Percentiles rank a stretch among this genome's conserved stretches.
Evolutionary conservation across 2,113 vertebrate genomes (phyloP).

Genomic region (cat (Felis catus)): DNA sequence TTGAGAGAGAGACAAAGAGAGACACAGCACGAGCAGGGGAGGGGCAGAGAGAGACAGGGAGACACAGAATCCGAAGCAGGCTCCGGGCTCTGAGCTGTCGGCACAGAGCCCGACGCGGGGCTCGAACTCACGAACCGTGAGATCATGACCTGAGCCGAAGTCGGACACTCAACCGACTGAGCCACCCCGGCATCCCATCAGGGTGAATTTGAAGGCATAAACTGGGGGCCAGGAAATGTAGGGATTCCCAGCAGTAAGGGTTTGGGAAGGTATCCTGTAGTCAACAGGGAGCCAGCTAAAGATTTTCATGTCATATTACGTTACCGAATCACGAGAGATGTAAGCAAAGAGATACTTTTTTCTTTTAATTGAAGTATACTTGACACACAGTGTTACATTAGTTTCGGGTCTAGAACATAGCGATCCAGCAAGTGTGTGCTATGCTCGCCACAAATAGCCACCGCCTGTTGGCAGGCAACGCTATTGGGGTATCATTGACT

Average conservation of each 20-base stretch:
- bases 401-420: not conserved
- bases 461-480: not conserved
- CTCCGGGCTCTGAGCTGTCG: no score
- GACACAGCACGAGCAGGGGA: no score
- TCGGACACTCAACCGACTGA: no score
- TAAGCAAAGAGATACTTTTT: not conserved
- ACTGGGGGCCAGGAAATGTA: not conserved
- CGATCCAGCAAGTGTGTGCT: not conserved
- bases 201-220: not conserved
- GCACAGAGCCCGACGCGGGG: no score
- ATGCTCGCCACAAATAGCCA: not conserved
- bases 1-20: no score
- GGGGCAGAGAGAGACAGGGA: no score
- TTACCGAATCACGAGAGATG: not conserved
- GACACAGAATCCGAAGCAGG: no score
- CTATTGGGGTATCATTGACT: not conserved
- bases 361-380: not conserved
- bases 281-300: not conserved
- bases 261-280: not conserved
- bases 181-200: no score
- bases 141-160: no score
- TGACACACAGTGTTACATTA: not conserved
- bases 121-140: no score
- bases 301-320: not conserved
- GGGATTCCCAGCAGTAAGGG: not conserved